These are phyloP conservation scores for Anolis carolinensis DNA, from an alignment of 2,113 vertebrate genomes.

Conservation along the genomic window DNA sequence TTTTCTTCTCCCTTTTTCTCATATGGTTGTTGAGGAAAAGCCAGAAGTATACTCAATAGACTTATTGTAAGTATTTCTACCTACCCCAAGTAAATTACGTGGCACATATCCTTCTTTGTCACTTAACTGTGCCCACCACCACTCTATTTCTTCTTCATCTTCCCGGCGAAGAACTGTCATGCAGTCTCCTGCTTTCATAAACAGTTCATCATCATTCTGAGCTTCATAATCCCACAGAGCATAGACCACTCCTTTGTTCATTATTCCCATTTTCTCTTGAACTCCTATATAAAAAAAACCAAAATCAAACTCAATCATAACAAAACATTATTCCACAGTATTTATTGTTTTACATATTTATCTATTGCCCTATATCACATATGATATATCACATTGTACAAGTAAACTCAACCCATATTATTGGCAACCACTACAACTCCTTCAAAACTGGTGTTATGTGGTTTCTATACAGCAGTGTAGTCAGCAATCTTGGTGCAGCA, in stretches of 20 bases:
- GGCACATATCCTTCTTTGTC: constrained; percentile 91
- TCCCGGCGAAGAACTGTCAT: constrained; percentile 91
- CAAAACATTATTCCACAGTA: background rate
- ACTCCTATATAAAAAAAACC: constrained; percentile 79
- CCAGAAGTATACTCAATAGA: background rate
- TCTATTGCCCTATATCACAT: no score
- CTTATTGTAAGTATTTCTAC: constrained; percentile 44
- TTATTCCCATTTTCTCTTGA: constrained; percentile 99
- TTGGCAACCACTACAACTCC: no score
- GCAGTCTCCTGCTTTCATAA: constrained; percentile 90
- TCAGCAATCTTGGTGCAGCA: no score
- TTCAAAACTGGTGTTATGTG: no score
- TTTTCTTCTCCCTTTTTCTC: no score
- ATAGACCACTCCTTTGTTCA: constrained; percentile 96
- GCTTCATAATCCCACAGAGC: constrained; percentile 90
- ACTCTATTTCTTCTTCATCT: constrained; percentile 91
- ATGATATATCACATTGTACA: no score
- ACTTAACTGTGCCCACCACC: constrained; percentile 94
- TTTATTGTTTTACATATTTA: no score
- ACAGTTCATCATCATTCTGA: constrained; percentile 87
- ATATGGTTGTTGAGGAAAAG: no score
- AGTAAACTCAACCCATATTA: no score
- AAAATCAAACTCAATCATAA: background rate
- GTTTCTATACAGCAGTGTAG: no score
- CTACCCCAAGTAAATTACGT: constrained; percentile 94